Conservation (phyloP, 2,797 vertebrate species). For the Anguilla pacifica region DNA sequence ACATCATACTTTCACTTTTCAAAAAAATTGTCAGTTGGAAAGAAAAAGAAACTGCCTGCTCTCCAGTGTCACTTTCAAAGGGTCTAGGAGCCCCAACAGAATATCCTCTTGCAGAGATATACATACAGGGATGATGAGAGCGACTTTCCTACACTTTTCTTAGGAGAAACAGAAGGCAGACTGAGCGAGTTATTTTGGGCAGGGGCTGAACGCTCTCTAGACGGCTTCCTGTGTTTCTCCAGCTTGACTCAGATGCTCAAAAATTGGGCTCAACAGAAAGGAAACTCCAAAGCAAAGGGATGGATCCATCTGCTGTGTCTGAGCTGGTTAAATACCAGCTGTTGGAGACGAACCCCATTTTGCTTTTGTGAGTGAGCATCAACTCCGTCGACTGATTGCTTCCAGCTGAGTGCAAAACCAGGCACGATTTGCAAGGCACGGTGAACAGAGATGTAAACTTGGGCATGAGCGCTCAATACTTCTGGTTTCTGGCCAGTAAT, state of each 20-base stretch:
- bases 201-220: constrained; percentile 52
- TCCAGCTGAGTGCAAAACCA: not conserved
- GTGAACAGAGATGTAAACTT: not conserved
- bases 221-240: constrained; percentile 51
- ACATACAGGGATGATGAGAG: not conserved
- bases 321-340: constrained; percentile 37
- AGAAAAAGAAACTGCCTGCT: not conserved
- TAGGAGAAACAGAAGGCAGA: not conserved
- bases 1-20: constrained; percentile 10
- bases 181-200: not conserved
- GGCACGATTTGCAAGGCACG: not conserved
- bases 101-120: too few species aligned
- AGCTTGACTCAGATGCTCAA: constrained; percentile 42
- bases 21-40: not conserved
- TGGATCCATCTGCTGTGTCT: constrained; percentile 32
- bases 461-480: not conserved
- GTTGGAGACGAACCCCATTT: not conserved
- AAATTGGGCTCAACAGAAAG: constrained; percentile 41
- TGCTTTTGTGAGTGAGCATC: too few species aligned
- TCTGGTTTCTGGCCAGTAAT: not conserved
- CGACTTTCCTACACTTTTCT: not conserved
- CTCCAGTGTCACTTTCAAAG: not conserved
- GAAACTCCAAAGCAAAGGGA: constrained; percentile 46
- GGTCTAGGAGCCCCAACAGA: not conserved
- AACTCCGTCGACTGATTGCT: not conserved